Conservation (phyloP, 2,888 invertebrate species). For the Uropetala carovei region DNA sequence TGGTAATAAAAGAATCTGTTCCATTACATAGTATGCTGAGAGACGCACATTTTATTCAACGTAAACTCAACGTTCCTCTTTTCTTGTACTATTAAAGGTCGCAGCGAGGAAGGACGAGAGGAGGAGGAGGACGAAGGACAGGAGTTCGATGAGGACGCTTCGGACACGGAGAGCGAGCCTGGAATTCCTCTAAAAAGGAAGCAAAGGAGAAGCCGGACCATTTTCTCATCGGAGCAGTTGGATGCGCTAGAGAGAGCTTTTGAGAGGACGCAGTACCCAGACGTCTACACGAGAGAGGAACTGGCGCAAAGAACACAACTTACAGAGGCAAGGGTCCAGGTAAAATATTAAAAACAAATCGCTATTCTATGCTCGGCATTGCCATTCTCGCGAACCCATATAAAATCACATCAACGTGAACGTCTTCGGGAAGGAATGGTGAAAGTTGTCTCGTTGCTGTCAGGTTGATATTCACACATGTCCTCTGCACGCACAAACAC, state of each 20-base stretch:
- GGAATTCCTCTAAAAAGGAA: conserved; percentile 77
- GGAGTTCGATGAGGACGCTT: conserved; percentile 70
- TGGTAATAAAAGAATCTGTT: neutral
- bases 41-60: neutral
- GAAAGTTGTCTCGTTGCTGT: too few relatives aligned
- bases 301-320: conserved; percentile 77
- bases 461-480: too few relatives aligned
- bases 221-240: conserved; percentile 78
- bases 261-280: conserved; percentile 78
- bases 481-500: too few relatives aligned
- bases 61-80: neutral
- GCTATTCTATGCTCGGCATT: neutral
- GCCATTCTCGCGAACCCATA: neutral
- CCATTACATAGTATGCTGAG: neutral
- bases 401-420: neutral
- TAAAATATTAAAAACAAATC: conserved; percentile 67
- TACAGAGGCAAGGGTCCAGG: conserved; percentile 79
- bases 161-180: conserved; percentile 76
- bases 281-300: conserved; percentile 78
- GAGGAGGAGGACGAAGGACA: conserved; percentile 1
- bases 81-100: neutral
- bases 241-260: conserved; percentile 77
- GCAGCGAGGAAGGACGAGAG: neutral
- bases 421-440: too few relatives aligned
- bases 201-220: conserved; percentile 78